Conservation (phyloP, 2,888 invertebrate species). For the Doris montereyensis region DNA sequence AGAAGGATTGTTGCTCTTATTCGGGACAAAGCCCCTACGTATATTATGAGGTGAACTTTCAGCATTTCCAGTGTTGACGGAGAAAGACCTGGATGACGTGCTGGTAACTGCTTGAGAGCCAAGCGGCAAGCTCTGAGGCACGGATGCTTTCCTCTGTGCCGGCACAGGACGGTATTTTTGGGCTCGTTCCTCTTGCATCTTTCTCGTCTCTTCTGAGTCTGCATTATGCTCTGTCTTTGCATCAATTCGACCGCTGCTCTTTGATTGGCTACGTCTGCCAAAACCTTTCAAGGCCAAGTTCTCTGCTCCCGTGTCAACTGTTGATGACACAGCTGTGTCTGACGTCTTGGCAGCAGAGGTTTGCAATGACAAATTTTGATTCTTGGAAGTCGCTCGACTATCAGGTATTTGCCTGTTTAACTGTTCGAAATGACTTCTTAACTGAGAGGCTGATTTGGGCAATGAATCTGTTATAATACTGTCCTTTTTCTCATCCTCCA, state of each 20-base stretch:
- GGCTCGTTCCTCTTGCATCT: slow-evolving; percentile 38
- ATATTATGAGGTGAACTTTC: too few relatives aligned
- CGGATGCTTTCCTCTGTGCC: background rate
- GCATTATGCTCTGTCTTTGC: slow-evolving; percentile 57
- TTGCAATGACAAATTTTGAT: background rate
- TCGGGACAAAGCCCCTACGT: too few relatives aligned
- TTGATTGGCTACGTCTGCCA: slow-evolving; percentile 60
- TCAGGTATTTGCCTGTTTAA: slow-evolving; percentile 21
- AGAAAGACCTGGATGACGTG: background rate
- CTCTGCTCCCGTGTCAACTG: slow-evolving; percentile 28
- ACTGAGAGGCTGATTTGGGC: slow-evolving; percentile 34
- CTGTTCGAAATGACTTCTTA: slow-evolving; percentile 43
- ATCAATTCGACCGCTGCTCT: slow-evolving; percentile 59
- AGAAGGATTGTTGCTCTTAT: background rate
- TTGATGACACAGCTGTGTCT: background rate
- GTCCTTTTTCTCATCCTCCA: too few relatives aligned
- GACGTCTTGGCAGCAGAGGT: background rate
- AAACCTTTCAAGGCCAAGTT: slow-evolving; percentile 62
- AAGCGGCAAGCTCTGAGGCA: background rate
- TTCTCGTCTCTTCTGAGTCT: slow-evolving; percentile 51
- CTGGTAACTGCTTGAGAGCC: background rate
- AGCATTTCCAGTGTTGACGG: background rate
- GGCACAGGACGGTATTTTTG: background rate
- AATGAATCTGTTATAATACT: too few relatives aligned
- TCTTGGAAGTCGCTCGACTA: background rate